These are phyloP conservation scores for Calliopum simillimum DNA, from an alignment of 2,888 invertebrate species.

Conservation along the genomic window DNA sequence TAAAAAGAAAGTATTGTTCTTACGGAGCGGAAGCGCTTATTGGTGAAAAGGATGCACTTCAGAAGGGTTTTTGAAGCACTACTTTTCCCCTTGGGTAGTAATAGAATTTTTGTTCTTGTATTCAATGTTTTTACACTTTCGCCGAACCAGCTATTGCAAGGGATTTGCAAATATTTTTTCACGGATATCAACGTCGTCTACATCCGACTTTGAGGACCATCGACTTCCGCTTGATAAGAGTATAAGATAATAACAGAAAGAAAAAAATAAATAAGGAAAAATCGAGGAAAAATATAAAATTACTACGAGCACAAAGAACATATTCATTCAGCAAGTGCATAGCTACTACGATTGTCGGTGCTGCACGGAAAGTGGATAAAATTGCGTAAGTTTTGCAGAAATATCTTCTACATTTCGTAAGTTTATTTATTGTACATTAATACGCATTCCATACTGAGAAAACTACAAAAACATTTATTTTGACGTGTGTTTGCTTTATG, in stretches of 20 bases:
- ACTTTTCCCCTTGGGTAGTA: too few species aligned
- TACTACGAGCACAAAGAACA: not conserved
- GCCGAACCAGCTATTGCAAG: not conserved
- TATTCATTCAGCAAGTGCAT: not conserved
- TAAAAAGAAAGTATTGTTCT: too few species aligned
- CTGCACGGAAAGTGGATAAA: not conserved
- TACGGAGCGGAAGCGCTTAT: too few species aligned
- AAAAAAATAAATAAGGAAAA: not conserved
- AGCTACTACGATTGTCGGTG: not conserved
- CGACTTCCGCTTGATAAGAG: not conserved
- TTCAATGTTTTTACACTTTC: too few species aligned
- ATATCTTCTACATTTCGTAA: too few species aligned
- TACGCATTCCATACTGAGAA: too few species aligned
- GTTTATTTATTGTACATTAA: too few species aligned
- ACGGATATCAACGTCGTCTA: slow-evolving; percentile 10
- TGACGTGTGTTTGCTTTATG: too few species aligned
- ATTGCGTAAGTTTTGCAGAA: not conserved
- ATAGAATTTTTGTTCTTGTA: too few species aligned
- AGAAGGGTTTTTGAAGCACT: too few species aligned
- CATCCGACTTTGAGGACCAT: slow-evolving; percentile 11
- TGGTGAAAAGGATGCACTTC: too few species aligned
- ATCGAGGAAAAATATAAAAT: not conserved
- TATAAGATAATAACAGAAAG: not conserved
- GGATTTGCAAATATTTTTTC: slow-evolving; percentile 3
- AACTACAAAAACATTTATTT: too few species aligned